A percentile compares a stretch with the other conserved stretches of the same genome.
These are phyloP conservation scores for Lepidothrix coronata DNA, from an alignment of 2,113 vertebrate genomes.

Conservation along the genomic window DNA sequence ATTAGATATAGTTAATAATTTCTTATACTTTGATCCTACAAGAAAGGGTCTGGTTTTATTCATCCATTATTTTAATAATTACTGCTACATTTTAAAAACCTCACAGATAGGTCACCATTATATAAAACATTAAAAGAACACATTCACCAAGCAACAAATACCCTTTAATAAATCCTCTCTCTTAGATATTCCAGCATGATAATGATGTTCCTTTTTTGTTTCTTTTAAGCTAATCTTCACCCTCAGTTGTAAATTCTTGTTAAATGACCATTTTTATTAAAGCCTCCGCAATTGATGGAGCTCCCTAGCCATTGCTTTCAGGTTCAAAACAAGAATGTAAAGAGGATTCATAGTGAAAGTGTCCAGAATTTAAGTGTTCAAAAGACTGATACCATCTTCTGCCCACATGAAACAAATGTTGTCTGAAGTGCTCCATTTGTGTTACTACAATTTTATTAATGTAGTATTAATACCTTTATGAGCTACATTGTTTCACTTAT, in stretches of 20 bases:
- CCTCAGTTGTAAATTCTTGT: neutral
- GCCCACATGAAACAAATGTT: neutral
- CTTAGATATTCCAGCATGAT: neutral
- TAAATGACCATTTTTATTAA: neutral
- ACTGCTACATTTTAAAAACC: neutral
- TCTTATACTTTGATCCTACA: neutral
- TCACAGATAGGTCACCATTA: neutral
- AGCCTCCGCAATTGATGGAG: neutral
- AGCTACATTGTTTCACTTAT: neutral
- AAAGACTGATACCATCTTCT: neutral
- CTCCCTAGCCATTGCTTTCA: neutral
- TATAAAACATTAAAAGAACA: neutral
- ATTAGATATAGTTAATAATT: constrained; percentile 10
- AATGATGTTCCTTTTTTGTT: neutral
- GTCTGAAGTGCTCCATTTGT: neutral
- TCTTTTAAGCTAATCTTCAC: neutral
- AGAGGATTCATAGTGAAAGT: neutral
- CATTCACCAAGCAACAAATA: neutral
- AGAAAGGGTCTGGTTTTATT: neutral
- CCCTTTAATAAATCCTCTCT: neutral
- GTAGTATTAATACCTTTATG: neutral
- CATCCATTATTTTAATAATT: neutral
- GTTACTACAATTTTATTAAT: neutral
- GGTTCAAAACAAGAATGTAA: neutral
- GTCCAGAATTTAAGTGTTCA: neutral